A percentile compares a stretch with the other conserved stretches of the same genome.
Evolutionary conservation across 2,888 invertebrate genomes (phyloP).

Genomic region (Diarsia mendica): DNA sequence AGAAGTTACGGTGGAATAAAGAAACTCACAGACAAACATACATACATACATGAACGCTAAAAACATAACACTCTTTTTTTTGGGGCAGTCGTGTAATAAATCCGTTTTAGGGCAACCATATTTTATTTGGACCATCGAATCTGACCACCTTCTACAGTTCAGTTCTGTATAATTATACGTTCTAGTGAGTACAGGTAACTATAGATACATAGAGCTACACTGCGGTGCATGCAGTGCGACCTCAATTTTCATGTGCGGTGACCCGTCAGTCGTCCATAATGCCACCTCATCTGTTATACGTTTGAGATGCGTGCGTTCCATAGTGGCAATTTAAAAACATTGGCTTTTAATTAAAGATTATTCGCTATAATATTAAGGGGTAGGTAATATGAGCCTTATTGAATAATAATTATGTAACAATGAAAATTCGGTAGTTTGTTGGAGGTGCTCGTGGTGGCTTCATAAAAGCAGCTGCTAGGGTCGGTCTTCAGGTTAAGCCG

Average conservation of each 20-base stretch:
- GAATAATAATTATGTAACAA: neutral
- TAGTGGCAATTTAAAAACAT: constrained; percentile 52
- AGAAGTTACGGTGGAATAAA: too few species aligned
- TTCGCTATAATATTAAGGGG: too few species aligned
- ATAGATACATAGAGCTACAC: constrained; percentile 25
- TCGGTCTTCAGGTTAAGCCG: too few species aligned
- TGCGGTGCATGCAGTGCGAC: constrained; percentile 67
- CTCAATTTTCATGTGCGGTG: constrained; percentile 83
- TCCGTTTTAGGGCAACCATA: too few species aligned
- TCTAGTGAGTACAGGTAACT: constrained; percentile 16
- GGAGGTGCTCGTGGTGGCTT: too few species aligned
- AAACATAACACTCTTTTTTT: too few species aligned
- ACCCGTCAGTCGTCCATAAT: constrained; percentile 71
- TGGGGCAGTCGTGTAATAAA: too few species aligned
- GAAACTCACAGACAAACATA: too few species aligned
- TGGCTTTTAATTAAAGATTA: constrained; percentile 17
- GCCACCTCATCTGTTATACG: constrained; percentile 63
- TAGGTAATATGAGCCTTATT: neutral
- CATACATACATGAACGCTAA: too few species aligned
- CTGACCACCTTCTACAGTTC: too few species aligned
- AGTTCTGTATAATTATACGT: neutral
- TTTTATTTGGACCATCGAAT: too few species aligned
- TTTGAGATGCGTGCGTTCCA: constrained; percentile 35
- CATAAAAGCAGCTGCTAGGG: too few species aligned
- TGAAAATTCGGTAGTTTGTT: neutral